Percentiles rank a stretch among this genome's conserved stretches.
Evolutionary conservation across 1,140 invertebrate species (phyloP).

Genomic region (Nasonia giraulti): DNA sequence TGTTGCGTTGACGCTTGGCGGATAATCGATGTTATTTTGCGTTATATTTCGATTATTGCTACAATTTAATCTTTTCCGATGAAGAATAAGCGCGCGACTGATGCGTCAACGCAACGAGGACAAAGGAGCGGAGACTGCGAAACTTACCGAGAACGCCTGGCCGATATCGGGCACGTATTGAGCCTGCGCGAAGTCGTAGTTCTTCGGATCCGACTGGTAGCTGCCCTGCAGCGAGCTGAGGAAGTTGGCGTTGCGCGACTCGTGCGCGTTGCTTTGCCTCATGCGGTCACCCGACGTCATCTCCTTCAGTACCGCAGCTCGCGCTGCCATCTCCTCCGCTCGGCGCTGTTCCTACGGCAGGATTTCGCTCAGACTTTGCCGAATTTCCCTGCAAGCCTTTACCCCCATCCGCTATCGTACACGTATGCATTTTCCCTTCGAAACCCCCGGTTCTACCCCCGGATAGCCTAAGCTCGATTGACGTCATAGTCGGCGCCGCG

Average conservation of each 20-base stretch:
- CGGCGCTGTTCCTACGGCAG: constrained; percentile 75
- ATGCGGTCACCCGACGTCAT: constrained; percentile 70
- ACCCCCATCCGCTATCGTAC: too few relatives aligned
- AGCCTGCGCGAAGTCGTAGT: constrained; percentile 55
- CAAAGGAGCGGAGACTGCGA: too few relatives aligned
- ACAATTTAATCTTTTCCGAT: too few relatives aligned
- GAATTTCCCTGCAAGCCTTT: too few relatives aligned
- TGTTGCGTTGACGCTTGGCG: not conserved
- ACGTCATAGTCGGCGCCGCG: not conserved
- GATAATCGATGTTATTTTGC: not conserved
- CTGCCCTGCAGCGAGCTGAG: constrained; percentile 53
- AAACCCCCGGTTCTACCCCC: not conserved
- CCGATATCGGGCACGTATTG: constrained; percentile 59
- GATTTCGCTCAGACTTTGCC: not conserved
- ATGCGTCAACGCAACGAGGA: too few relatives aligned
- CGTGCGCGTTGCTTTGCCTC: constrained; percentile 41
- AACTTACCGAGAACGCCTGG: constrained; percentile 61
- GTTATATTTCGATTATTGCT: not conserved
- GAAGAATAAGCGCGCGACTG: too few relatives aligned
- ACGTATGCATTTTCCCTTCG: not conserved
- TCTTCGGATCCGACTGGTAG: constrained; percentile 53
- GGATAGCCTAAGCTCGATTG: not conserved
- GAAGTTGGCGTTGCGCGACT: constrained; percentile 49
- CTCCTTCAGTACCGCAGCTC: constrained; percentile 76
- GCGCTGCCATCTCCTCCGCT: constrained; percentile 77